A percentile compares a stretch with the other conserved stretches of the same genome.
Conservation (phyloP, 2,113 vertebrate genomes). For the Nannobrachium achirus region DNA sequence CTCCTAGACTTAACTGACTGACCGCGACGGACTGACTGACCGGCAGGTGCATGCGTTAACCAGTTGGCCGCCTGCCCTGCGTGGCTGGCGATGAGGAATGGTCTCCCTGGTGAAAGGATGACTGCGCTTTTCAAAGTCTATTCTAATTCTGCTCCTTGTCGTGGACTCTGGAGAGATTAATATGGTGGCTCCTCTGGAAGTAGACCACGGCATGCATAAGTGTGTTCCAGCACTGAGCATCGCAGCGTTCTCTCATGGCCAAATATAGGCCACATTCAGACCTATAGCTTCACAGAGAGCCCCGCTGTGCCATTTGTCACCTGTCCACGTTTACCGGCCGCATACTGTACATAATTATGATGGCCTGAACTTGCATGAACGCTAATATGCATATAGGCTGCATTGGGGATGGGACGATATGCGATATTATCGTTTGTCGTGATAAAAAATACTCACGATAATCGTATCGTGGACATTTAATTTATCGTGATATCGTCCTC, state of each 20-base stretch:
- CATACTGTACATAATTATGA: too few species aligned
- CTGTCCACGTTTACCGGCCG: not conserved
- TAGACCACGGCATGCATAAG: constrained; percentile 15
- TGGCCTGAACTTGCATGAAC: not conserved
- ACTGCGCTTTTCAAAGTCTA: constrained; percentile 57
- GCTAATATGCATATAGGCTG: not conserved
- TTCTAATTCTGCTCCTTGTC: constrained; percentile 53
- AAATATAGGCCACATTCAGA: constrained; percentile 7
- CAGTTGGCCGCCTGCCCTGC: constrained; percentile 19
- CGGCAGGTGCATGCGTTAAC: not conserved
- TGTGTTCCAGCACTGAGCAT: not conserved
- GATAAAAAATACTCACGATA: too few species aligned
- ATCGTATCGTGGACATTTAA: too few species aligned
- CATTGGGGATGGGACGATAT: too few species aligned
- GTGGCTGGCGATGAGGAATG: constrained; percentile 15
- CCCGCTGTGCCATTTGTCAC: not conserved
- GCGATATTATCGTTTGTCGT: too few species aligned
- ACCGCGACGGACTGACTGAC: constrained; percentile 6
- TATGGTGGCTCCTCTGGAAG: constrained; percentile 11
- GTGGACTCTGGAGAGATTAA: constrained; percentile 16
- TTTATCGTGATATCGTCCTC: too few species aligned
- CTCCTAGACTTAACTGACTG: constrained; percentile 26
- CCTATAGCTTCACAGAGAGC: not conserved
- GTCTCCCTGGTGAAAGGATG: constrained; percentile 16
- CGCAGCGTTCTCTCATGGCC: too few species aligned